Percentiles rank a stretch among this genome's conserved stretches.
Evolutionary conservation across 2,888 invertebrate species (phyloP).

Genomic region (Drosophila ochracea): DNA sequence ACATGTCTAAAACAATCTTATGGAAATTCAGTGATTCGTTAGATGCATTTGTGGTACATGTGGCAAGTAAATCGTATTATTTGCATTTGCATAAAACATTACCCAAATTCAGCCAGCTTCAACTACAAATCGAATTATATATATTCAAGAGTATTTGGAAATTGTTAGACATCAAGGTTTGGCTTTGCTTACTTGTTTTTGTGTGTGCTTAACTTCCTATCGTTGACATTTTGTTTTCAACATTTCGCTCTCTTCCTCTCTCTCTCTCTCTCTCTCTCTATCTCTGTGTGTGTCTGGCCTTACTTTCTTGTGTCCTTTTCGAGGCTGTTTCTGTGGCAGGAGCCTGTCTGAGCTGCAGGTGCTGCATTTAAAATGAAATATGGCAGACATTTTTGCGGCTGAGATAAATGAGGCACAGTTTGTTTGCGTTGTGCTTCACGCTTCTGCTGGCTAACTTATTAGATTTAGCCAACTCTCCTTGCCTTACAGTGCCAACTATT

Average conservation of each 20-base stretch:
- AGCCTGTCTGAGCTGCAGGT: constrained; percentile 65
- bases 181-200: constrained; percentile 8
- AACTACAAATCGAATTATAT: background rate
- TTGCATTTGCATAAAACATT: constrained; percentile 3
- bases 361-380: constrained; percentile 78
- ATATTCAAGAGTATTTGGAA: constrained; percentile 5
- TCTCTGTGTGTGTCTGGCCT: constrained; percentile 13
- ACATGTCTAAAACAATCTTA: background rate
- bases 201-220: constrained; percentile 47
- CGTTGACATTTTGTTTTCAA: constrained; percentile 75
- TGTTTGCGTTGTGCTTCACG: constrained; percentile 60
- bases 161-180: background rate
- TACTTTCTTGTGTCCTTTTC: constrained; percentile 12
- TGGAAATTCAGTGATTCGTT: background rate
- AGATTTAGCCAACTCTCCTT: constrained; percentile 50
- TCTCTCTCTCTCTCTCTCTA: constrained; percentile 11
- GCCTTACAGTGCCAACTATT: constrained; percentile 25
- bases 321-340: constrained; percentile 17
- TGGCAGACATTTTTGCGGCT: constrained; percentile 77
- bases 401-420: constrained; percentile 72
- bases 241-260: constrained; percentile 32
- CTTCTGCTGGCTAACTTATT: constrained; percentile 63
- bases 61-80: background rate
- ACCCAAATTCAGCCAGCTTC: background rate
- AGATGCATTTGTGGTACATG: background rate